Evolutionary conservation across 2,888 invertebrate genomes (phyloP), one percentile per base, ranked within the genome.

Genomic region (Achlya flavicornis): DNA sequence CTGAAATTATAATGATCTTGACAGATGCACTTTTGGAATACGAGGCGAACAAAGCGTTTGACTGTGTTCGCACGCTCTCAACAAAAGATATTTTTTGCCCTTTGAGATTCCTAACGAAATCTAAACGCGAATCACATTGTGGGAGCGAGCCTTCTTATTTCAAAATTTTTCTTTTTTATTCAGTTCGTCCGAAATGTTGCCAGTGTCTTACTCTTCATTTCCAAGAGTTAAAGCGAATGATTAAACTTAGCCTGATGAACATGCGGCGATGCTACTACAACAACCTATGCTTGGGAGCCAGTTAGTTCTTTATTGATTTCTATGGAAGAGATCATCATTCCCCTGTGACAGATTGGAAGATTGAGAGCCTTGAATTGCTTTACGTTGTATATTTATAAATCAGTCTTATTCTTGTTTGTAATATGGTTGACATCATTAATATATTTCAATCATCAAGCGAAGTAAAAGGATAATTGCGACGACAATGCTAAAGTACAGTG

Each of bases 11-110:
- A 88, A 85, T 83, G 79, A 82, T 82, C 75, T 77, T 70, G 83
- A 85, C 90, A 90, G 87, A 91, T 90, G 90, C 87, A 86, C 84
- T 88, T 80, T 81, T 87, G 84, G 87, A 83, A 83, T 83, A 83
- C 71, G 81, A 67, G 64, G 66, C 76, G 81, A 82, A 89, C 88
- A 89, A 90, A 89, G 82, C 86, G 75, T 75, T 19, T 10, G 41
- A 43, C 41, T 19, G 79, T 84, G 87, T 92, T 93, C 93, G 90
- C 92, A 92, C 92, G 92, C 81, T 86, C 79, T 69, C 72, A 79
- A 89, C 88, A 89, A 90, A 88, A 85, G 85, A 76, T 70, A 75
- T 88, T 91, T 92, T 91, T 88, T 89, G 80, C 80, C 69, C 70
- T 67, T 68, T 69, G 74, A 81, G 83, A 85, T 85, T 86, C 82